Evolutionary conservation across 2,888 invertebrate species (phyloP).

Genomic region (Mantis religiosa): DNA sequence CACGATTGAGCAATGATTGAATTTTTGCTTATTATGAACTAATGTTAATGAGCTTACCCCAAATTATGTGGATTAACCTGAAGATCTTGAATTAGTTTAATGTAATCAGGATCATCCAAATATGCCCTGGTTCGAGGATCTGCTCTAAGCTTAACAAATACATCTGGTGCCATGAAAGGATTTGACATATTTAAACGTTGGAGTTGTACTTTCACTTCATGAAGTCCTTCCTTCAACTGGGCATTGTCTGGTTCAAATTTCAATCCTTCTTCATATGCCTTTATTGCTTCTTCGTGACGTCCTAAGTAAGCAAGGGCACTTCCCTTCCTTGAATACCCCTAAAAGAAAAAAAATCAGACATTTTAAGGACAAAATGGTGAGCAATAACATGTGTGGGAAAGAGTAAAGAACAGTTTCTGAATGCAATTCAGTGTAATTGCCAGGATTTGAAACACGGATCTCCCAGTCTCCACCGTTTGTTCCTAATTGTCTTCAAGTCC

Average conservation of each 20-base stretch:
- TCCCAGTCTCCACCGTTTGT: no score
- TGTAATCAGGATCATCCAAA: constrained; percentile 70
- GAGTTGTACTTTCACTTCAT: constrained; percentile 53
- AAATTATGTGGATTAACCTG: constrained; percentile 61
- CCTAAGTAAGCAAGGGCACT: constrained; percentile 76
- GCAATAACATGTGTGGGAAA: no score
- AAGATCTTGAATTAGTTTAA: constrained; percentile 57
- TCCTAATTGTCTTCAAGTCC: no score
- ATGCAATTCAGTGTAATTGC: no score
- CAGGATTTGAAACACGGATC: no score
- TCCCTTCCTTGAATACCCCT: constrained; percentile 80
- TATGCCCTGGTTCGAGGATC: constrained; percentile 68
- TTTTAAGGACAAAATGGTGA: neutral
- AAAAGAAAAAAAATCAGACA: constrained; percentile 25
- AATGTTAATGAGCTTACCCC: constrained; percentile 35
- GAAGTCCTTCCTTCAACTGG: constrained; percentile 63
- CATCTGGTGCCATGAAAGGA: constrained; percentile 54
- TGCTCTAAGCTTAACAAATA: constrained; percentile 57
- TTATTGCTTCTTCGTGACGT: constrained; percentile 68
- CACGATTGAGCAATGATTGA: no score
- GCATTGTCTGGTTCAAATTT: constrained; percentile 67
- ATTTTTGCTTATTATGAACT: neutral
- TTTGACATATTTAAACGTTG: constrained; percentile 41
- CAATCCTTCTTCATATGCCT: constrained; percentile 70
- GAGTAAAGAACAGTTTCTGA: no score